Percentiles rank a stretch among this genome's conserved stretches.
phyloP scores from a whole-genome alignment of 2,888 invertebrate genomes.

The Oscheius sp. region DNA sequence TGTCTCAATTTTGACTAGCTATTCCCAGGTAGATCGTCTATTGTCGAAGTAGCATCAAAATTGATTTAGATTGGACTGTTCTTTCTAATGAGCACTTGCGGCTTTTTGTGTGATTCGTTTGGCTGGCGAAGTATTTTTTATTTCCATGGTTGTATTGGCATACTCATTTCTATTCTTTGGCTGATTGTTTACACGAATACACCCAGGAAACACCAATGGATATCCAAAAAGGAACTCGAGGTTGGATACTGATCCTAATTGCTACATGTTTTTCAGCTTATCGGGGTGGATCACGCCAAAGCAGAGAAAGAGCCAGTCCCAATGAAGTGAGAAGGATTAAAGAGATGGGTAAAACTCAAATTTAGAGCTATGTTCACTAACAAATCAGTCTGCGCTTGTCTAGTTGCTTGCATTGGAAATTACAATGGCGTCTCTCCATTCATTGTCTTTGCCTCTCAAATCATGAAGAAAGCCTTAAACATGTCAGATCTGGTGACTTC shows the following conservation, averaged over 20 bases:
- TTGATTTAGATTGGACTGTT: slow-evolving; percentile 39
- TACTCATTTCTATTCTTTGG: slow-evolving; percentile 31
- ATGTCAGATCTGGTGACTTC: slow-evolving; percentile 34
- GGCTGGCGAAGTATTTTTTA: slow-evolving; percentile 43
- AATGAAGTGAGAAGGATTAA: not conserved
- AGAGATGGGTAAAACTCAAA: too few species aligned
- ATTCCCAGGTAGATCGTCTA: slow-evolving; percentile 41
- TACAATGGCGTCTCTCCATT: slow-evolving; percentile 42
- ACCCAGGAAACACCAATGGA: slow-evolving; percentile 34
- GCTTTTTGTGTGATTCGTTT: slow-evolving; percentile 33
- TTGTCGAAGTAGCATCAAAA: too few species aligned
- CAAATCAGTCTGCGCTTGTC: slow-evolving; percentile 30
- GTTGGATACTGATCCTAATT: slow-evolving; percentile 1
- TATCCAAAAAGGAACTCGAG: slow-evolving; percentile 33
- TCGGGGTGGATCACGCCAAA: not conserved
- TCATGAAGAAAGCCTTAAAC: slow-evolving; percentile 36
- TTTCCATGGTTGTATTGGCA: slow-evolving; percentile 24
- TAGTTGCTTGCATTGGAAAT: slow-evolving; percentile 39
- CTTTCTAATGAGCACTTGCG: slow-evolving; percentile 38
- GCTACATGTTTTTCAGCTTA: not conserved
- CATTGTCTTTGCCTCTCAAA: slow-evolving; percentile 34
- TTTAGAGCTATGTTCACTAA: slow-evolving; percentile 35
- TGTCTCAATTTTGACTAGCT: slow-evolving; percentile 35
- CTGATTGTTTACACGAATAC: slow-evolving; percentile 35
- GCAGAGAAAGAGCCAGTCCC: not conserved